phyloP scores from a whole-genome alignment of 2,888 invertebrate species.

The Dynastes grantii region DNA sequence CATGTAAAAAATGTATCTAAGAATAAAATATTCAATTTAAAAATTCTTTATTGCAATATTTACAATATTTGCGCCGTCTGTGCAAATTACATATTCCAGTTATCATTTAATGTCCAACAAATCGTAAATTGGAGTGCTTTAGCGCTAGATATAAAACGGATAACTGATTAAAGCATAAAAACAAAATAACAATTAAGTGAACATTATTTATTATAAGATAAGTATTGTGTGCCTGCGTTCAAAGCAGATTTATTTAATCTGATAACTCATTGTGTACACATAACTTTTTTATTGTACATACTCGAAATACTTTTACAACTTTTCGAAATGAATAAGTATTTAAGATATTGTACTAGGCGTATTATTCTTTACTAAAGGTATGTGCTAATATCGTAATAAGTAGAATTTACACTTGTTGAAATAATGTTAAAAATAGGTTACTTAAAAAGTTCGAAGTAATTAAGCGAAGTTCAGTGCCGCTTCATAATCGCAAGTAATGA shows the following conservation, averaged over 20 bases:
- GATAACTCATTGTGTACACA: neutral
- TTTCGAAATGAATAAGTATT: neutral
- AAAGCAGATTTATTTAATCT: slow-evolving; percentile 9
- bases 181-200: slow-evolving; percentile 1
- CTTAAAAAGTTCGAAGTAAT: neutral
- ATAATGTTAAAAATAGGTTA: neutral
- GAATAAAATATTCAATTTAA: no score
- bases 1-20: no score
- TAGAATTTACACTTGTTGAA: neutral
- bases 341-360: neutral
- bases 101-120: slow-evolving; percentile 4
- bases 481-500: slow-evolving; percentile 1
- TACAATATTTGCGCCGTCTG: no score
- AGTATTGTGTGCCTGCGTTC: neutral
- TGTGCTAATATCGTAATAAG: neutral
- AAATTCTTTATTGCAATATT: no score
- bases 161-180: slow-evolving; percentile 4
- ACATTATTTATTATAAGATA: slow-evolving; percentile 21
- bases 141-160: neutral
- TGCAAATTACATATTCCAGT: neutral
- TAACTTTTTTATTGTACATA: neutral
- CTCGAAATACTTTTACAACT: neutral
- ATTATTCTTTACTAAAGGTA: no score
- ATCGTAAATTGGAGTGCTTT: slow-evolving; percentile 2
- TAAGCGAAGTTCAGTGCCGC: neutral